Conservation (phyloP, 2,888 invertebrate genomes). For the Exephanes ischioxanthus region DNA sequence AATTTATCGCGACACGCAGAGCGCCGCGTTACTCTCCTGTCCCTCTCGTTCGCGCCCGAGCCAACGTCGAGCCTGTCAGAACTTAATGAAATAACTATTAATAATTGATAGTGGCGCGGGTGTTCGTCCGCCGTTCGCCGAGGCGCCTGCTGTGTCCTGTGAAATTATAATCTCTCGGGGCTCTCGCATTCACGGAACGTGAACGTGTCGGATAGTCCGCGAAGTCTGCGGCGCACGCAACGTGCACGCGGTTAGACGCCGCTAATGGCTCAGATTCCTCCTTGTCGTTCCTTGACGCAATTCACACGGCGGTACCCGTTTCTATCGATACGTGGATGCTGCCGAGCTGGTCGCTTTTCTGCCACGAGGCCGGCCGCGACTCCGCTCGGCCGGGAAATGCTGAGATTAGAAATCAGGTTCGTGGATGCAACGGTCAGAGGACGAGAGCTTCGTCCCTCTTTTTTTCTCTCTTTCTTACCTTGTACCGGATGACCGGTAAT, state of each 20-base stretch:
- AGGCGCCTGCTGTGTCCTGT: conserved; percentile 1
- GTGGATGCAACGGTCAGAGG: background rate
- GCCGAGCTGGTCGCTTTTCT: background rate
- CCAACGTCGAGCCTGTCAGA: conserved; percentile 17
- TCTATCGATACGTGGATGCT: background rate
- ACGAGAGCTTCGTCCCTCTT: background rate
- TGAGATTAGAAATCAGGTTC: conserved; percentile 30
- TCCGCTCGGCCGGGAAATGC: background rate
- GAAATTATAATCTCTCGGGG: conserved; percentile 26
- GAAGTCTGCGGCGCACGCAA: conserved; percentile 23
- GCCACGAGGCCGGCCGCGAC: background rate
- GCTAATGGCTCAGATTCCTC: conserved; percentile 23
- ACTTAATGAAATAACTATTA: conserved; percentile 38
- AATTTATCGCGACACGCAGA: conserved; percentile 18
- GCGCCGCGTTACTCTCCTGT: background rate
- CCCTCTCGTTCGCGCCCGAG: conserved; percentile 1
- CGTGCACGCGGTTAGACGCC: background rate
- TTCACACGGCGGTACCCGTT: conserved; percentile 8
- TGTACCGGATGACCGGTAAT: conserved; percentile 1
- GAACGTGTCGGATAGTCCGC: conserved; percentile 5
- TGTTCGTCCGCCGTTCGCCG: background rate
- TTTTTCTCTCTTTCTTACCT: background rate
- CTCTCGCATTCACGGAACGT: conserved; percentile 15
- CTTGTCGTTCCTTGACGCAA: conserved; percentile 21
- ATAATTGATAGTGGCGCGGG: conserved; percentile 13